These are phyloP conservation scores for Littorina saxatilis DNA, from an alignment of 1,140 invertebrate genomes.

Conservation along the genomic window DNA sequence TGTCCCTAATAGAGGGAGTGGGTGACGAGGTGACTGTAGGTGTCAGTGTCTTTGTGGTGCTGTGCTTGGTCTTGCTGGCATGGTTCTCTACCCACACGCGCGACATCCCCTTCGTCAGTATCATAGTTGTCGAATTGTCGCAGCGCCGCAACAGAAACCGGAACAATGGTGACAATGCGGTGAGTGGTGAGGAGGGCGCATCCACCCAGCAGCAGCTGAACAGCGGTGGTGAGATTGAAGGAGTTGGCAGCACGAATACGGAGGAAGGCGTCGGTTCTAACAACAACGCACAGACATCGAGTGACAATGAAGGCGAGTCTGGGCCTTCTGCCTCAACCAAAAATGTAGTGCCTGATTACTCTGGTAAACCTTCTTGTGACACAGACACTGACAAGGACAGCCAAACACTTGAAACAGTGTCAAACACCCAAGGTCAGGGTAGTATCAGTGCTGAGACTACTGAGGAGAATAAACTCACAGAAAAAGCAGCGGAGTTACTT, in stretches of 20 bases:
- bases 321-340: not conserved
- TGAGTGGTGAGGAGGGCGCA: not conserved
- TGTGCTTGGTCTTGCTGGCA: constrained; percentile 81
- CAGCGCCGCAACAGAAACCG: constrained; percentile 41
- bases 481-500: no score
- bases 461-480: no score
- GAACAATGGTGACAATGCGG: not conserved
- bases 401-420: no score
- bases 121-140: constrained; percentile 61
- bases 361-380: no score
- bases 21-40: constrained; percentile 89
- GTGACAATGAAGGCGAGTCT: not conserved
- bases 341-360: not conserved
- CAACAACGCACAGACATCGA: not conserved
- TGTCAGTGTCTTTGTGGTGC: constrained; percentile 77
- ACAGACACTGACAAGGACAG: no score
- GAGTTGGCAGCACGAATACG: not conserved
- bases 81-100: constrained; percentile 82
- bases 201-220: not conserved
- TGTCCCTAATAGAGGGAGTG: constrained; percentile 82
- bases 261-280: not conserved
- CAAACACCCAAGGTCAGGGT: no score
- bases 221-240: not conserved
- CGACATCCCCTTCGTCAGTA: constrained; percentile 60
- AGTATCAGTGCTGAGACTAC: no score